A percentile compares a stretch with the other conserved stretches of the same genome.
phyloP scores from a whole-genome alignment of 2,888 invertebrate species.

The Pyrgus malvae region DNA sequence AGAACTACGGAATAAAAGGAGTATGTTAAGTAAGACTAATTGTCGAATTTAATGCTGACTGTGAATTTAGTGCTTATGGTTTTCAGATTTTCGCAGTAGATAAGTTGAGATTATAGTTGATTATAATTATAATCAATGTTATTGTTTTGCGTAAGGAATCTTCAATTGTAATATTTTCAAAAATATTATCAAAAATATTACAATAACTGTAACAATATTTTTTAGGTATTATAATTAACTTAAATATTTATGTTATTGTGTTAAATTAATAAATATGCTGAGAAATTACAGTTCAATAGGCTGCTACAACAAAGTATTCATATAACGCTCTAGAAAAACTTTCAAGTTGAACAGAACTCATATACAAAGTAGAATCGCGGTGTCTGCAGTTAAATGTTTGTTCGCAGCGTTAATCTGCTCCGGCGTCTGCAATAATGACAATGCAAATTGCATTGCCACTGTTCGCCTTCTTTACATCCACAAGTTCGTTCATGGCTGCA shows the following conservation, averaged over 20 bases:
- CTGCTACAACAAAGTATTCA: background rate
- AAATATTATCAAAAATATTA: too few species aligned
- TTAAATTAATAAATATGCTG: too few species aligned
- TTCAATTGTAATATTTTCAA: too few species aligned
- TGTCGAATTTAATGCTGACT: conserved; percentile 6
- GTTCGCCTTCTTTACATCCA: conserved; percentile 31
- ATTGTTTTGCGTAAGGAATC: too few species aligned
- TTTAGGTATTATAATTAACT: too few species aligned
- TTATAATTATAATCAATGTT: too few species aligned
- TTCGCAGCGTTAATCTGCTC: conserved; percentile 33
- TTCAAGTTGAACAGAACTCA: conserved; percentile 22
- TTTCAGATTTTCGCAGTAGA: background rate
- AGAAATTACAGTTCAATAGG: too few species aligned
- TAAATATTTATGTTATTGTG: too few species aligned
- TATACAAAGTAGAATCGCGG: conserved; percentile 26
- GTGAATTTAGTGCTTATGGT: background rate
- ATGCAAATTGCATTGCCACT: conserved; percentile 38
- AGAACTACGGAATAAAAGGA: background rate
- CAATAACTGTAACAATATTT: too few species aligned
- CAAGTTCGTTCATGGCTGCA: conserved; percentile 26
- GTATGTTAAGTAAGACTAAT: conserved; percentile 16
- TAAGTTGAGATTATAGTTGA: too few species aligned
- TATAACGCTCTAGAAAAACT: conserved; percentile 8
- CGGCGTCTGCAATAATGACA: conserved; percentile 37
- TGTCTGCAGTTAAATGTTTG: conserved; percentile 38